phyloP scores from a whole-genome alignment of 2,113 vertebrate species.

The Gallinago media region DNA sequence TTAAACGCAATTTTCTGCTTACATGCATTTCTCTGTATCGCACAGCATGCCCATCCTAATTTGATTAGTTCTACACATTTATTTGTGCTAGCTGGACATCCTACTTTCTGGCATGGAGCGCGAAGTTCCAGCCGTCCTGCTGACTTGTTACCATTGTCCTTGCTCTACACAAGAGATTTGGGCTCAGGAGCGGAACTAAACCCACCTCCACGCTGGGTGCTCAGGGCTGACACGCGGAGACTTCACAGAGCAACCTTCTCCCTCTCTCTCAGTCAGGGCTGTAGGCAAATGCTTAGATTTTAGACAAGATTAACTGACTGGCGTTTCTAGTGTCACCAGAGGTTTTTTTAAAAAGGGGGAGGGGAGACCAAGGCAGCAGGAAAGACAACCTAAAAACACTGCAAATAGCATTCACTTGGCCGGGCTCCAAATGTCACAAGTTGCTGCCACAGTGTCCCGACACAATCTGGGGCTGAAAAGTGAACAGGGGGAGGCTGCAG shows the following conservation, averaged over 20 bases:
- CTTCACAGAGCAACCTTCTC: not conserved
- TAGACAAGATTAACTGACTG: slow-evolving; percentile 46
- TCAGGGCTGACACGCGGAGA: not conserved
- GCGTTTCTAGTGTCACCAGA: slow-evolving; percentile 33
- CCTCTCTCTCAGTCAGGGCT: slow-evolving; percentile 8
- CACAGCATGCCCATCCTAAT: slow-evolving; percentile 74
- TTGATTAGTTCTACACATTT: slow-evolving; percentile 77
- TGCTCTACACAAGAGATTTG: slow-evolving; percentile 20
- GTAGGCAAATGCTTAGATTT: slow-evolving; percentile 27
- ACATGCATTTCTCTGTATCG: slow-evolving; percentile 72
- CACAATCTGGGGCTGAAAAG: slow-evolving; percentile 31
- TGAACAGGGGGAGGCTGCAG: slow-evolving; percentile 46
- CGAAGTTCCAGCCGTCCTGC: slow-evolving; percentile 68
- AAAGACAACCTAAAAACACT: slow-evolving; percentile 6
- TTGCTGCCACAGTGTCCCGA: not conserved
- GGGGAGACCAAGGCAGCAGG: slow-evolving; percentile 37
- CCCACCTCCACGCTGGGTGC: slow-evolving; percentile 19
- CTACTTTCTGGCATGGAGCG: slow-evolving; percentile 54
- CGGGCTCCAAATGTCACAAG: slow-evolving; percentile 31
- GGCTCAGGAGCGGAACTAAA: slow-evolving; percentile 56
- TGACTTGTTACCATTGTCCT: slow-evolving; percentile 66
- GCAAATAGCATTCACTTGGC: not conserved
- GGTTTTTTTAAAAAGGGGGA: not conserved
- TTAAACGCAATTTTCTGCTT: slow-evolving; percentile 75
- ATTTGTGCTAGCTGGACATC: slow-evolving; percentile 68